phyloP scores from a whole-genome alignment of 2,888 invertebrate genomes.

The Drosophila pegasa region DNA sequence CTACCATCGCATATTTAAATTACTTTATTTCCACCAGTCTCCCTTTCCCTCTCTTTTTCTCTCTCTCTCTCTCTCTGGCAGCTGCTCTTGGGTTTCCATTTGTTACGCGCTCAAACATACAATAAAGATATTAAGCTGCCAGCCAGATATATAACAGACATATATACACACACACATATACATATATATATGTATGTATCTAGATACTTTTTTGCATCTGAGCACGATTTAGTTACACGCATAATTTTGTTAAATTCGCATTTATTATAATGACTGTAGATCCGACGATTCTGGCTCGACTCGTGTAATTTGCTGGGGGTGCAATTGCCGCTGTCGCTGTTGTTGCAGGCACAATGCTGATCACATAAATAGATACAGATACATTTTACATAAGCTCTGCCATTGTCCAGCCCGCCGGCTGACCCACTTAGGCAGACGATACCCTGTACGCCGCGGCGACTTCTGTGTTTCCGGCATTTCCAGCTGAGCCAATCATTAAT shows the following conservation, averaged over 20 bases:
- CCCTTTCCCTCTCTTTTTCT: not conserved
- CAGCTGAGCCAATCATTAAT: constrained; percentile 9
- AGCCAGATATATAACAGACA: constrained; percentile 33
- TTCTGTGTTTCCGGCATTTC: constrained; percentile 4
- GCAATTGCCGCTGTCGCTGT: constrained; percentile 5
- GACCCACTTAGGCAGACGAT: constrained; percentile 17
- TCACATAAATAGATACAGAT: constrained; percentile 39
- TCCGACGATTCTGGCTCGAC: constrained; percentile 49
- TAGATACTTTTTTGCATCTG: constrained; percentile 24
- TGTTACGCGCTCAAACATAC: constrained; percentile 55
- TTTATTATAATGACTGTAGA: constrained; percentile 74
- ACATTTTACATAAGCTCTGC: constrained; percentile 13
- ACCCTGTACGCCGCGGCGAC: not conserved
- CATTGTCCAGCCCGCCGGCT: constrained; percentile 14
- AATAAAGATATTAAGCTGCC: constrained; percentile 70
- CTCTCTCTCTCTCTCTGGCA: not conserved
- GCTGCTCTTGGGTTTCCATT: constrained; percentile 34
- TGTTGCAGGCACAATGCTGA: constrained; percentile 40
- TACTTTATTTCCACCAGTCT: constrained; percentile 70
- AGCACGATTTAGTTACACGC: constrained; percentile 72
- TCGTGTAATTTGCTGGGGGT: constrained; percentile 29
- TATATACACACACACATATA: not conserved
- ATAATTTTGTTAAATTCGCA: constrained; percentile 77
- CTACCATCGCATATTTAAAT: constrained; percentile 72
- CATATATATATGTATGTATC: constrained; percentile 2